These are phyloP conservation scores for Bradynema listronoti DNA, from an alignment of 1,140 invertebrate species.

Conservation along the genomic window DNA sequence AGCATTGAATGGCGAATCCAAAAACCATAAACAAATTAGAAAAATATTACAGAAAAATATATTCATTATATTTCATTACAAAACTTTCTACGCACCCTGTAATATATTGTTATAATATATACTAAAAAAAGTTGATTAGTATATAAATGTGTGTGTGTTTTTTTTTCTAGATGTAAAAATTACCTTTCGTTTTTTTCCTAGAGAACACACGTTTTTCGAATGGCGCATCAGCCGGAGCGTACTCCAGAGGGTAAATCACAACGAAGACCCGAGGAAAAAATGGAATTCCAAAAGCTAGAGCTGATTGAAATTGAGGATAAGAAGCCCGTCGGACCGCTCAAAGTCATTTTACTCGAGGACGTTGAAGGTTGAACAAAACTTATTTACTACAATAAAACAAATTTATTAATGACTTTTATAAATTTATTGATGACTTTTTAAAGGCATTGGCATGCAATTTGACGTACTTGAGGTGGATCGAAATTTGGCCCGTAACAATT, in stretches of 20 bases:
- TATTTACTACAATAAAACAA: background rate
- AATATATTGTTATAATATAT: too few species aligned
- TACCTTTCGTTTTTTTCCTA: background rate
- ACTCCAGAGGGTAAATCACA: conserved; percentile 21
- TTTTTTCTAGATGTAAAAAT: background rate
- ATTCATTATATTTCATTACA: too few species aligned
- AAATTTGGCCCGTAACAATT: conserved; percentile 37
- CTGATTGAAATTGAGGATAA: conserved; percentile 38
- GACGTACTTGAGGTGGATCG: conserved; percentile 47
- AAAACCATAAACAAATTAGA: too few species aligned
- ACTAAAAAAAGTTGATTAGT: too few species aligned
- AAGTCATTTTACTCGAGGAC: conserved; percentile 54
- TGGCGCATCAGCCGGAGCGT: conserved; percentile 13
- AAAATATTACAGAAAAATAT: too few species aligned
- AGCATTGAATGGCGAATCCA: too few species aligned
- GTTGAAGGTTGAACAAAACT: conserved; percentile 57
- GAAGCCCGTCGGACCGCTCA: conserved; percentile 35
- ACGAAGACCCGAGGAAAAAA: conserved; percentile 14
- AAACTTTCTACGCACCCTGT: too few species aligned
- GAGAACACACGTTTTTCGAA: background rate
- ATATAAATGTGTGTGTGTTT: too few species aligned
- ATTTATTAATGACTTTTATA: background rate
- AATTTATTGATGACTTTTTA: conserved; percentile 8
- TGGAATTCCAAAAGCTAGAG: conserved; percentile 44
- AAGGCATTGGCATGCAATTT: conserved; percentile 53